Percentiles rank a stretch among this genome's conserved stretches.
phyloP scores from a whole-genome alignment of 2,888 invertebrate species.

The Cryptocephalus primarius region DNA sequence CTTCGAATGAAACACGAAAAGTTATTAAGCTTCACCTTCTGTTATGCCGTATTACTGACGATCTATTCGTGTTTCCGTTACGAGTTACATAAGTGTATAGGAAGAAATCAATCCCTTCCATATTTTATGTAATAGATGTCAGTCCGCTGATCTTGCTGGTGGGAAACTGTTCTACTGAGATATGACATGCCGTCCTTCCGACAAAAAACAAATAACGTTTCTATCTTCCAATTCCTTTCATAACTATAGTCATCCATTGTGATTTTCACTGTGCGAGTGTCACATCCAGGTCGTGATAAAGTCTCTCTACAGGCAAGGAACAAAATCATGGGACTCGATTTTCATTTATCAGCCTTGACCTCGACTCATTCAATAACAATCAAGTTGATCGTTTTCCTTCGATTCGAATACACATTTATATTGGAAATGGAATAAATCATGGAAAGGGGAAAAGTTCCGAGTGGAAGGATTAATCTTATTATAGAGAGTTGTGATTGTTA shows the following conservation, averaged over 20 bases:
- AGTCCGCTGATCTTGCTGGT: no score
- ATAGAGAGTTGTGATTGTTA: constrained; percentile 1
- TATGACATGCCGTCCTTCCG: no score
- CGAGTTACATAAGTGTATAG: no score
- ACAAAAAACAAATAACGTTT: background rate
- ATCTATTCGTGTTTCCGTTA: no score
- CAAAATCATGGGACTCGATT: constrained; percentile 17
- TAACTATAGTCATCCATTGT: background rate
- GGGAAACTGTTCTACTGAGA: no score
- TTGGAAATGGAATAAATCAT: constrained; percentile 19
- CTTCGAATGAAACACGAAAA: no score
- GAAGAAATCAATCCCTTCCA: no score
- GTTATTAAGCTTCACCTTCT: no score
- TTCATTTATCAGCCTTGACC: constrained; percentile 23
- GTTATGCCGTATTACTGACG: no score
- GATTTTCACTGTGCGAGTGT: background rate
- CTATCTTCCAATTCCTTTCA: background rate
- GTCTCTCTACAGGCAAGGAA: constrained; percentile 11
- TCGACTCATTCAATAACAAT: constrained; percentile 22
- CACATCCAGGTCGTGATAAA: constrained; percentile 15
- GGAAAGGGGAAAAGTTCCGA: constrained; percentile 2
- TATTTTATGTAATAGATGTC: no score
- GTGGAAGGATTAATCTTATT: constrained; percentile 4
- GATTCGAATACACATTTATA: constrained; percentile 28
- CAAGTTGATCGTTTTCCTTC: constrained; percentile 21